Conservation (phyloP, 2,797 vertebrate species). For the Scarus forsteni region DNA sequence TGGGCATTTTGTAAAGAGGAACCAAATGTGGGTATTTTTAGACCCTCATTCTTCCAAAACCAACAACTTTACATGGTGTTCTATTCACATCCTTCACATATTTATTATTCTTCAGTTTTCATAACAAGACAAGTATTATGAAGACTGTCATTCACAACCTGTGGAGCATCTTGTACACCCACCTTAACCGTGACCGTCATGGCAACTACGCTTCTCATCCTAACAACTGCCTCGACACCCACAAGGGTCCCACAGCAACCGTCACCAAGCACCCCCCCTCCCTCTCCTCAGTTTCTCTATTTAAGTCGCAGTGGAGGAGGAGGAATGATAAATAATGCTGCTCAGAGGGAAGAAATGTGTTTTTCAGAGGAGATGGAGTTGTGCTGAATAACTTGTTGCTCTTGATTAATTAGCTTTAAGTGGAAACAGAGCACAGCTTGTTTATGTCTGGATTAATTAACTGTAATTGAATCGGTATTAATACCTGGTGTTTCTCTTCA, state of each 20-base stretch:
- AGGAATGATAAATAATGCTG: slow-evolving; percentile 70
- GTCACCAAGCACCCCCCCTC: slow-evolving; percentile 82
- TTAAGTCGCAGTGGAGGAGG: slow-evolving; percentile 80
- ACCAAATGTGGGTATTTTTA: neutral
- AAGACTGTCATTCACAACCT: slow-evolving; percentile 74
- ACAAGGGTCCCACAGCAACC: slow-evolving; percentile 83
- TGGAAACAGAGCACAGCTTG: neutral
- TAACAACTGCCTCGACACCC: slow-evolving; percentile 82
- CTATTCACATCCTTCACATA: neutral
- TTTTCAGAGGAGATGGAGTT: slow-evolving; percentile 29
- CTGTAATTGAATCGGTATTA: neutral
- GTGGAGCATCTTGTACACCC: slow-evolving; percentile 74
- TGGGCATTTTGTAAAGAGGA: neutral
- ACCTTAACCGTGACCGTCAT: slow-evolving; percentile 71
- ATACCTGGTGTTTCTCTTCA: slow-evolving; percentile 2
- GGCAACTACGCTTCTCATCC: slow-evolving; percentile 80
- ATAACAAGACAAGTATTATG: slow-evolving; percentile 36
- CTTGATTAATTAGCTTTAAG: slow-evolving; percentile 20
- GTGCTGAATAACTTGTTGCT: slow-evolving; percentile 30
- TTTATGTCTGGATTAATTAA: neutral
- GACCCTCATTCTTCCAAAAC: neutral
- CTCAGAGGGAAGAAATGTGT: slow-evolving; percentile 26
- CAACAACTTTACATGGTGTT: neutral
- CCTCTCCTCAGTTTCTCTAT: slow-evolving; percentile 75
- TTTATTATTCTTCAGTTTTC: slow-evolving; percentile 26